Base-by-base conservation (phyloP, 2,113 vertebrate species). In the Myiagra hebetior region DNA sequence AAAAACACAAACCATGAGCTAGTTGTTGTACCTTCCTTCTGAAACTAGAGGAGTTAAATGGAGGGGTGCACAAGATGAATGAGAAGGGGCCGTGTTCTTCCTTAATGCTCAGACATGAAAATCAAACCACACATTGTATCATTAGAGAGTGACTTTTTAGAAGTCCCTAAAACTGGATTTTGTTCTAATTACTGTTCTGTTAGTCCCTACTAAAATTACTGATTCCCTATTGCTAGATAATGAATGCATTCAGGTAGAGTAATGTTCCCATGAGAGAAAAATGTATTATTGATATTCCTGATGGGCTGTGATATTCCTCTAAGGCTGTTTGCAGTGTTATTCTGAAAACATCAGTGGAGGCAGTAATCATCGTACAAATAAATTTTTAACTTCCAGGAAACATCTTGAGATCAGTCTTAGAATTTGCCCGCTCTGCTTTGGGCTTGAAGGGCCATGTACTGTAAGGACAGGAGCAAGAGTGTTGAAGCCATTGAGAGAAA, bases 21-120 rank as follows among this genome's bases (percentile, higher is more conserved):
- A 95, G 95, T 96, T 97, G 81, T 85, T 86, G 62, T 74, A 76
- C 77, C 62, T 93, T 93, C 59, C 35, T 96, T 95, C 60, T 95
- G 87, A 95, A 97, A 92, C 69, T 69, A 70, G 56, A 37, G 68
- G 88, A 92, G 44, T 83, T 95, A 92, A 74, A 70, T 77, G 52
- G 86, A 85, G 70, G 50, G 79, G 44, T 85, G 9, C n/a, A 42
- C 81, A 37, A 93, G 57, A 39, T 74, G 69, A 91, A 94, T 92
- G 60, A 31, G 15, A 94, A 96, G 78, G 69, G 46, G 9, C 72
- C 74, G 4, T 59, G 62, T 79, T 50, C 41, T 84, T 91, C 47
- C 41, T 92, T 96, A 59, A 30, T 77, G 55, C 93, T 94, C 87
- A 96, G 39, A 87, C 56, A 53, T 77, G 56, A 92, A 89, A 97